Conservation (phyloP, 2,888 invertebrate species). For the Calameuta idolon region DNA sequence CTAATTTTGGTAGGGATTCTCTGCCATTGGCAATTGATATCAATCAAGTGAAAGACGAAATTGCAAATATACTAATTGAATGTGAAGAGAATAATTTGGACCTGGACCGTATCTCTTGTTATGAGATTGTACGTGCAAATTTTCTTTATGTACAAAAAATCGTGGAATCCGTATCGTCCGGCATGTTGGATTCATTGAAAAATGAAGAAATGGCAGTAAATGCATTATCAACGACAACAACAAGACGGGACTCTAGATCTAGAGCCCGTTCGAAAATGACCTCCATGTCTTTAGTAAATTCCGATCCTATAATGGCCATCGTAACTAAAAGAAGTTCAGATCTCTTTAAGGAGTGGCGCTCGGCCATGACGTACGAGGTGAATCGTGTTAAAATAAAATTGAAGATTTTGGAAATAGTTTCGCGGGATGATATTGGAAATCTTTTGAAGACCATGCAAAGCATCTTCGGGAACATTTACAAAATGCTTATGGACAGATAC, state of each 20-base stretch:
- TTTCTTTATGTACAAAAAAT: conserved; percentile 26
- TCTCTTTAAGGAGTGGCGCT: conserved; percentile 72
- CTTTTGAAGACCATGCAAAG: conserved; percentile 66
- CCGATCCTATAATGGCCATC: neutral
- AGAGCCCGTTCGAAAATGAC: neutral
- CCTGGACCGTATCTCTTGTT: conserved; percentile 20
- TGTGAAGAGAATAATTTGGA: conserved; percentile 14
- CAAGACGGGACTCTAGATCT: conserved; percentile 1
- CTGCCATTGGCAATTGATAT: conserved; percentile 21
- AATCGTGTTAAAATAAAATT: conserved; percentile 69
- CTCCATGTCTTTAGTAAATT: neutral
- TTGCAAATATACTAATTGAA: conserved; percentile 22
- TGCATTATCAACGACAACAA: neutral
- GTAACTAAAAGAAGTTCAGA: conserved; percentile 14
- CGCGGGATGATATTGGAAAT: conserved; percentile 67
- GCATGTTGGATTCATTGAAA: conserved; percentile 12
- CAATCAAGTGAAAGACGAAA: conserved; percentile 29
- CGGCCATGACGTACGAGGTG: conserved; percentile 72
- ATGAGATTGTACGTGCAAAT: conserved; percentile 33
- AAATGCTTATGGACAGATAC: conserved; percentile 67
- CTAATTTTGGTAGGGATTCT: neutral
- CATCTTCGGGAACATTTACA: conserved; percentile 66
- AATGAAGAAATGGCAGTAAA: conserved; percentile 25
- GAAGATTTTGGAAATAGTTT: conserved; percentile 62
- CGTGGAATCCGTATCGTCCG: conserved; percentile 26